Conservation (phyloP, 2,888 invertebrate species). For the Carterocephalus palaemon region DNA sequence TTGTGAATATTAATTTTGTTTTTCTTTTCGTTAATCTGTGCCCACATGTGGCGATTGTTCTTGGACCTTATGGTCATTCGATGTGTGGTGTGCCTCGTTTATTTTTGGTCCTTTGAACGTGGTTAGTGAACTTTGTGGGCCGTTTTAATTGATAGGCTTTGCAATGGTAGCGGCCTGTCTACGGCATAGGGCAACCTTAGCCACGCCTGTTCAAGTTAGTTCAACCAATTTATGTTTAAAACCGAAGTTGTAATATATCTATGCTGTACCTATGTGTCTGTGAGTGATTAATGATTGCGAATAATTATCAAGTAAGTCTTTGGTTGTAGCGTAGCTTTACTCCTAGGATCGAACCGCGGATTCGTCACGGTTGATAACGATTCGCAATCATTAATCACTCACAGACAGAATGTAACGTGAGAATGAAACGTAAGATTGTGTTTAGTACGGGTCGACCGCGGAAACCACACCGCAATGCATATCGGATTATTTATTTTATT, state of each 20-base stretch:
- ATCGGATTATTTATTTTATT: background rate
- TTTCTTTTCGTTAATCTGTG: slow-evolving; percentile 75
- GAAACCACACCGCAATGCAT: slow-evolving; percentile 9
- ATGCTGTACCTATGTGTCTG: too few relatives aligned
- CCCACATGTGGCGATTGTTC: slow-evolving; percentile 78
- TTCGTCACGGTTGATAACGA: too few relatives aligned
- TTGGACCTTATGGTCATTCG: slow-evolving; percentile 76
- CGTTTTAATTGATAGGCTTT: slow-evolving; percentile 73
- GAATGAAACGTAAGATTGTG: slow-evolving; percentile 9
- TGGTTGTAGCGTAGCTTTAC: too few relatives aligned
- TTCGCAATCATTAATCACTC: too few relatives aligned
- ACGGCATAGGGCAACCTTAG: too few relatives aligned
- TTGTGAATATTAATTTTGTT: slow-evolving; percentile 63
- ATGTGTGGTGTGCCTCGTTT: slow-evolving; percentile 37
- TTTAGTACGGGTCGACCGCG: slow-evolving; percentile 1
- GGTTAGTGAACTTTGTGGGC: slow-evolving; percentile 63
- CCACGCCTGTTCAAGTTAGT: too few relatives aligned
- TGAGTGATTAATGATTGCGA: too few relatives aligned
- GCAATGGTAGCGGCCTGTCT: too few relatives aligned
- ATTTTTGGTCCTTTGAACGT: slow-evolving; percentile 43
- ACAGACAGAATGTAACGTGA: slow-evolving; percentile 7
- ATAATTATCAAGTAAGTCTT: too few relatives aligned
- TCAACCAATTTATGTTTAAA: too few relatives aligned
- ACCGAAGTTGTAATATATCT: too few relatives aligned
- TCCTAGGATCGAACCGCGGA: too few relatives aligned